These are phyloP conservation scores for Hestina assimilis DNA, from an alignment of 1,140 invertebrate species.

Conservation along the genomic window DNA sequence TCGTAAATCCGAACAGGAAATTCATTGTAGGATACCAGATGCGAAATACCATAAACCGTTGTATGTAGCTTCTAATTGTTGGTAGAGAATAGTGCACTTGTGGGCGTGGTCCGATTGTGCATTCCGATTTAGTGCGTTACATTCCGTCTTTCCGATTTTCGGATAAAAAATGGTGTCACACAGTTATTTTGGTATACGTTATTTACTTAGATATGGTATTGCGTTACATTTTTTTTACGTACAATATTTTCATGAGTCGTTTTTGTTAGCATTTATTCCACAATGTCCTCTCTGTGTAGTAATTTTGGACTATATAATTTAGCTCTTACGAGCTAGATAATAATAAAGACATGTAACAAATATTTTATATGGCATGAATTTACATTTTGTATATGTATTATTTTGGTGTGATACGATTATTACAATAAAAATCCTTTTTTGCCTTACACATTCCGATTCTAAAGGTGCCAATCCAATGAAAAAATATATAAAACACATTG, in stretches of 20 bases:
- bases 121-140: slow-evolving; percentile 36
- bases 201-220: slow-evolving; percentile 2
- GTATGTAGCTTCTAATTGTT: slow-evolving; percentile 41
- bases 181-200: slow-evolving; percentile 22
- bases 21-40: slow-evolving; percentile 69
- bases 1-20: slow-evolving; percentile 73
- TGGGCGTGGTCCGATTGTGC: slow-evolving; percentile 68
- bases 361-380: not conserved
- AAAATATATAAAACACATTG: slow-evolving; percentile 47
- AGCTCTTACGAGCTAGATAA: too few relatives aligned
- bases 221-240: too few relatives aligned
- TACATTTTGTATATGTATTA: not conserved
- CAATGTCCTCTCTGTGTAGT: too few relatives aligned
- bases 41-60: slow-evolving; percentile 67
- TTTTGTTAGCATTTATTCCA: not conserved
- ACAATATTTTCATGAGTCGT: not conserved
- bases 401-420: too few relatives aligned
- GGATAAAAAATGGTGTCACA: slow-evolving; percentile 29
- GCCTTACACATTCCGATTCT: slow-evolving; percentile 1
- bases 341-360: too few relatives aligned
- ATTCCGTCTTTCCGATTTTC: slow-evolving; percentile 36
- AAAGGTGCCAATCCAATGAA: slow-evolving; percentile 27
- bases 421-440: too few relatives aligned
- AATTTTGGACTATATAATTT: too few relatives aligned
- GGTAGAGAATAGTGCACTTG: slow-evolving; percentile 47